A percentile compares a stretch with the other conserved stretches of the same genome.
Conservation (phyloP, 2,113 vertebrate genomes). For the Cathartes aura region DNA sequence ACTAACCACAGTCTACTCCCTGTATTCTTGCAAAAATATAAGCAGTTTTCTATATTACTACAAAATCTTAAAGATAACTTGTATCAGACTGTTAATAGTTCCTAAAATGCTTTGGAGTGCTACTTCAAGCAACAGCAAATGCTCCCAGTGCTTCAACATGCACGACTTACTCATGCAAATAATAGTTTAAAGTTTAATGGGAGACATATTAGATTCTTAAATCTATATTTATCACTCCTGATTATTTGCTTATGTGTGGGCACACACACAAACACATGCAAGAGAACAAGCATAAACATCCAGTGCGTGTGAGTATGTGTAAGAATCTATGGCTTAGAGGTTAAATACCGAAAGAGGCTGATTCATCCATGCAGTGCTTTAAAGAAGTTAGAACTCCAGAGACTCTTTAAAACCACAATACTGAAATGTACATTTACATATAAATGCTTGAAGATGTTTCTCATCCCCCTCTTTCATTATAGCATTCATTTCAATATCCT, state of each 20-base stretch:
- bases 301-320: rapidly evolving
- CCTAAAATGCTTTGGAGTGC: neutral
- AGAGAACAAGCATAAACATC: neutral
- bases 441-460: neutral
- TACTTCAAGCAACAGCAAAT: neutral
- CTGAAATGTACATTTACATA: neutral
- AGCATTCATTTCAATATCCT: neutral
- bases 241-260: neutral
- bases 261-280: neutral
- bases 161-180: neutral
- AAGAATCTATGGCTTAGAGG: neutral
- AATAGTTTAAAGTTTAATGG: neutral
- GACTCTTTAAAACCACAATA: neutral
- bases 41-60: neutral
- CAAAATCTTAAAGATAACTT: neutral
- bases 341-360: neutral
- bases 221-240: neutral
- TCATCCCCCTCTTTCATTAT: neutral
- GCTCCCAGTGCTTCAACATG: neutral
- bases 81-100: neutral
- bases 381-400: neutral
- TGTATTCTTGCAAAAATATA: neutral
- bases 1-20: neutral
- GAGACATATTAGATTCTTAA: neutral
- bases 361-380: neutral